Evolutionary conservation across 1,140 invertebrate species (phyloP), one percentile per base, ranked within the genome.

Genomic region (Brachionus calyciflorus): DNA sequence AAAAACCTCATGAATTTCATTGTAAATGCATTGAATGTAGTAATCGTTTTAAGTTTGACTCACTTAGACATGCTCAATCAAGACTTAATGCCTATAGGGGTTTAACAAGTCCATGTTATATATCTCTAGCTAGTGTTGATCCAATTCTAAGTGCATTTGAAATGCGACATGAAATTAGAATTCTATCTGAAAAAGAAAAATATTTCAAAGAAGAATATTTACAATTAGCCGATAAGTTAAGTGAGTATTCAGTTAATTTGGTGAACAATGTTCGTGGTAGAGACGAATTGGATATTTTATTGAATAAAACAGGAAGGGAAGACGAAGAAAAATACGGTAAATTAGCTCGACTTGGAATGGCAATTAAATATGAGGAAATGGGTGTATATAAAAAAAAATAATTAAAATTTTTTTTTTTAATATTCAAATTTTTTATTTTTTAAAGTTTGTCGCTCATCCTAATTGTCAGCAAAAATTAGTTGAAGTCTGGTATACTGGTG

Each of bases 101-200:
- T 0, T 77, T 85, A 73, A 79, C 83, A 1, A 85, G 83, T 76
- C 82, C 83, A 70, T 86, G 87, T 0, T 91, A 89, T 79, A 88
- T 91, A 68, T 89, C 89, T 30, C 86, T 90, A 77, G 87, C 87
- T 0, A 87, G 87, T 0, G 82, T 87, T 33, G 90, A 91, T 82
- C 90, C 90, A 0, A 88, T 91, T 49, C 82, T 90, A 10, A 85
- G 86, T 24, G 88, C 89, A 0, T 91, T 91, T 80, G 81, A 86
- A 76, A 82, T 91, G 26, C 85, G 86, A 0, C 77, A 82, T 1
- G 89, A 90, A 75, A 81, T 91, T 14, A 81, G 79, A 2, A 78
- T 55, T 21, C 26, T 77, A n/a, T 48, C 37, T 6, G 44, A 19
- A 5, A 60, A 77, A 77, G 76, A 77, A 44, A 77, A 77, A 77